These are phyloP conservation scores for Elanus axillaris DNA, from an alignment of 2,113 vertebrate genomes.

Conservation along the genomic window DNA sequence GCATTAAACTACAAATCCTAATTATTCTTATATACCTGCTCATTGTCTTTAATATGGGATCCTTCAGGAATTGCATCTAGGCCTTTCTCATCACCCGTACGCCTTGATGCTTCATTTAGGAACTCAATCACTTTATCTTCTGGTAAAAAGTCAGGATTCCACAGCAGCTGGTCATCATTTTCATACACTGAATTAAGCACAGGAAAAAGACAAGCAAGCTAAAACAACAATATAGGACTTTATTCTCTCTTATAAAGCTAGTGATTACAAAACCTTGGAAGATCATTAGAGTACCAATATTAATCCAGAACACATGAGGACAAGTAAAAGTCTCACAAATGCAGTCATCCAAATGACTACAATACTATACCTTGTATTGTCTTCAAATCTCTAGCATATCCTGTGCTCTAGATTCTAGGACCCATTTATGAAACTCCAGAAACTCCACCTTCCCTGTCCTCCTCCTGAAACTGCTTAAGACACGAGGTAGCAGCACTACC, in stretches of 20 bases:
- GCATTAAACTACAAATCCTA: not conserved
- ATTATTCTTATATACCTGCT: slow-evolving; percentile 78
- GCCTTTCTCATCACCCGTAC: slow-evolving; percentile 89
- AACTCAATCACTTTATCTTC: slow-evolving; percentile 92
- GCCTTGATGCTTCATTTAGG: slow-evolving; percentile 87
- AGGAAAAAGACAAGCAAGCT: not conserved
- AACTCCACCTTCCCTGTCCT: not conserved
- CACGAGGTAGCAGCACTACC: not conserved
- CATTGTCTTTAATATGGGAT: slow-evolving; percentile 94
- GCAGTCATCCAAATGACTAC: not conserved
- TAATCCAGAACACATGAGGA: not conserved
- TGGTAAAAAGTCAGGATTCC: slow-evolving; percentile 90
- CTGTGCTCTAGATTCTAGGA: not conserved
- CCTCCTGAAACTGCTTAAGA: not conserved
- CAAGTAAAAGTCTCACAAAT: not conserved
- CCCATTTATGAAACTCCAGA: not conserved
- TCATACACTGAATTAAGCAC: slow-evolving; percentile 82
- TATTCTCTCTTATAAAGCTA: not conserved
- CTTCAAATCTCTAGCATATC: not conserved
- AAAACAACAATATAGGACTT: not conserved
- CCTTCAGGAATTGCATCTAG: slow-evolving; percentile 93
- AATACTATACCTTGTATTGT: too few species aligned
- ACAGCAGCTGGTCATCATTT: slow-evolving; percentile 95
- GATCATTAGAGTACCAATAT: not conserved
- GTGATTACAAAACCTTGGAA: not conserved